phyloP scores from a whole-genome alignment of 2,888 invertebrate genomes.

The Fabriciana adippe region DNA sequence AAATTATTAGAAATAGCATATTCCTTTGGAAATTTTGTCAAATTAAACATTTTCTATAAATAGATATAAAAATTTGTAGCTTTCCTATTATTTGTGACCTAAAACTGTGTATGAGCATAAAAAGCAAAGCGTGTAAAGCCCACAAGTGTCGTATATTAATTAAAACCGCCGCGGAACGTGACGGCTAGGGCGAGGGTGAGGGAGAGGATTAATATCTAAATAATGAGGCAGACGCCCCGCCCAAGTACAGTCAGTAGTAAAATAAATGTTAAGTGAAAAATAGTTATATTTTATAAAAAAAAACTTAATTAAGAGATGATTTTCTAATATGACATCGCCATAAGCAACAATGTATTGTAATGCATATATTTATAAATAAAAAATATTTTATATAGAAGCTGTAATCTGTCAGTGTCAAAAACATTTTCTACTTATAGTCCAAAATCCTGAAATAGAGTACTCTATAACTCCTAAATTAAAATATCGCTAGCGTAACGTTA shows the following conservation, averaged over 20 bases:
- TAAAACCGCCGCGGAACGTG: conserved; percentile 50
- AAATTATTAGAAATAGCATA: too few relatives aligned
- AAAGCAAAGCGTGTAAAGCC: conserved; percentile 37
- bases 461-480: too few relatives aligned
- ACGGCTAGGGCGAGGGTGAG: conserved; percentile 52
- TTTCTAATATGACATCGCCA: not conserved
- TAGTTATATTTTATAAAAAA: too few relatives aligned
- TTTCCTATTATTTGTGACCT: conserved; percentile 16
- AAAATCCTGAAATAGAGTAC: too few relatives aligned
- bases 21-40: not conserved
- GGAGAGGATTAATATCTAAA: conserved; percentile 79
- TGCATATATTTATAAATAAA: too few relatives aligned
- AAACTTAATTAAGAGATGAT: not conserved
- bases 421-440: too few relatives aligned
- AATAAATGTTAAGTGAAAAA: conserved; percentile 14
- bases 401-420: too few relatives aligned
- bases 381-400: too few relatives aligned
- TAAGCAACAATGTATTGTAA: too few relatives aligned
- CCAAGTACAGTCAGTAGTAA: conserved; percentile 61
- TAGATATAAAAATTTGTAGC: not conserved
- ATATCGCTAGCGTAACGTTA: too few relatives aligned
- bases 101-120: conserved; percentile 26
- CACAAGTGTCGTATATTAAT: conserved; percentile 66
- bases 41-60: not conserved
- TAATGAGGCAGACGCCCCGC: conserved; percentile 77